Conservation (phyloP, 2,888 invertebrate species). For the Ctenicera cuprea region DNA sequence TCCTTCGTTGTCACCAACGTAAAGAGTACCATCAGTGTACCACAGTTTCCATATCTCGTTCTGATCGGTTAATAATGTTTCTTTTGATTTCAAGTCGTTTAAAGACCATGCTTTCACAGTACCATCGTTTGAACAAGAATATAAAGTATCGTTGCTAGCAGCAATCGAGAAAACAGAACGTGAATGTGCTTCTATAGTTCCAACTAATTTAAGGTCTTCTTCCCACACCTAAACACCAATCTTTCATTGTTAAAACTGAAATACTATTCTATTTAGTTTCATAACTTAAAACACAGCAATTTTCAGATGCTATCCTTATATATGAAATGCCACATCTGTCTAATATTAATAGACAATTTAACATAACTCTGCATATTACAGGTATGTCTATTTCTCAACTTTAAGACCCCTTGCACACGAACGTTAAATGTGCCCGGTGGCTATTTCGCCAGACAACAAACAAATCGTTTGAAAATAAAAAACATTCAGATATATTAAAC, state of each 20-base stretch:
- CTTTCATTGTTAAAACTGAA: background rate
- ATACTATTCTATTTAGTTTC: background rate
- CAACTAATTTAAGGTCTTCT: slow-evolving; percentile 70
- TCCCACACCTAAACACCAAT: slow-evolving; percentile 71
- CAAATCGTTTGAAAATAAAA: no score
- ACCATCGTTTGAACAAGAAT: slow-evolving; percentile 80
- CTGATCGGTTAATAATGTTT: slow-evolving; percentile 67
- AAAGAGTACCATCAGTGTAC: slow-evolving; percentile 71
- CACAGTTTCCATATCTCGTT: slow-evolving; percentile 72
- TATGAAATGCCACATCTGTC: no score
- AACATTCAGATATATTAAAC: no score
- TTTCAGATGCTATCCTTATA: no score
- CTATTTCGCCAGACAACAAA: no score
- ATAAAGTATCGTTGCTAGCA: slow-evolving; percentile 74
- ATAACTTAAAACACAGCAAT: background rate
- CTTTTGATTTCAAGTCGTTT: slow-evolving; percentile 69
- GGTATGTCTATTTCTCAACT: no score
- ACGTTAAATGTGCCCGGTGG: no score
- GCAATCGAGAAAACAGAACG: slow-evolving; percentile 78
- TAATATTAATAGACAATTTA: no score
- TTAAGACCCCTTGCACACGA: no score
- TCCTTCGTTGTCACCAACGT: slow-evolving; percentile 79
- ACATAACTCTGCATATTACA: no score
- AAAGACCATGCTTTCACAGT: slow-evolving; percentile 77
- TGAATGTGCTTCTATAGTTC: slow-evolving; percentile 76